phyloP scores from a whole-genome alignment of 2,888 invertebrate species.

The Harmothoe impar region DNA sequence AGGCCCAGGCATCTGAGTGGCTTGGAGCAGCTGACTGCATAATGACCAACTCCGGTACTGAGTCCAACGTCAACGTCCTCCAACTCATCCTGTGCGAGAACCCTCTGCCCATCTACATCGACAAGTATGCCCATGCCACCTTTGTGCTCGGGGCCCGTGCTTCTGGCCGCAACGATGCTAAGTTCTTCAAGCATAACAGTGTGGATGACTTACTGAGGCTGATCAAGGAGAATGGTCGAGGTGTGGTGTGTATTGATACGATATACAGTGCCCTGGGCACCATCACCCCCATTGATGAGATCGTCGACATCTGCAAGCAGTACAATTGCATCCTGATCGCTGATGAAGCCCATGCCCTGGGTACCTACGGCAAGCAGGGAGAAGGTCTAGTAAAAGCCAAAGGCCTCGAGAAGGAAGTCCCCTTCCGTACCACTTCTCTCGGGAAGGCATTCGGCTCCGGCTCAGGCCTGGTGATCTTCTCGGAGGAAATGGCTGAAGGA shows the following conservation, averaged over 20 bases:
- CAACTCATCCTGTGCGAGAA: constrained; percentile 34
- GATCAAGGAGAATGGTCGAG: constrained; percentile 60
- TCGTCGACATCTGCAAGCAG: constrained; percentile 38
- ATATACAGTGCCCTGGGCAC: constrained; percentile 55
- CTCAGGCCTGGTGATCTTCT: constrained; percentile 14
- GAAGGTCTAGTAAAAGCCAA: constrained; percentile 48
- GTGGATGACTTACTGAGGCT: constrained; percentile 50
- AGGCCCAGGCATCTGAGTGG: constrained; percentile 1
- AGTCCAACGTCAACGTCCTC: constrained; percentile 53
- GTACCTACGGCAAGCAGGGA: constrained; percentile 46
- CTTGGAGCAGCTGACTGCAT: not conserved
- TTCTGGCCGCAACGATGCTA: constrained; percentile 45
- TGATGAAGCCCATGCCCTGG: constrained; percentile 58
- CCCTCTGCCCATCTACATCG: constrained; percentile 56
- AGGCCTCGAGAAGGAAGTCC: constrained; percentile 48
- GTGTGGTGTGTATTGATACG: constrained; percentile 52
- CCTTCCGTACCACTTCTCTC: constrained; percentile 44
- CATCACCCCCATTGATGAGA: constrained; percentile 43
- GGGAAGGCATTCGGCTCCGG: constrained; percentile 57
- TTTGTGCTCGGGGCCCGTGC: constrained; percentile 57
- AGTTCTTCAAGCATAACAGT: constrained; percentile 60
- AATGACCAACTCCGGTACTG: constrained; percentile 58
- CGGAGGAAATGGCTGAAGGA: constrained; percentile 16
- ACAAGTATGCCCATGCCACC: constrained; percentile 60
- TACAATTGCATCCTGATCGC: constrained; percentile 48